Percentiles rank a stretch among this genome's conserved stretches.
Evolutionary conservation across 92 coral and sea anemone species (phyloP).

Genomic region (Palythoa heliodiscus): DNA sequence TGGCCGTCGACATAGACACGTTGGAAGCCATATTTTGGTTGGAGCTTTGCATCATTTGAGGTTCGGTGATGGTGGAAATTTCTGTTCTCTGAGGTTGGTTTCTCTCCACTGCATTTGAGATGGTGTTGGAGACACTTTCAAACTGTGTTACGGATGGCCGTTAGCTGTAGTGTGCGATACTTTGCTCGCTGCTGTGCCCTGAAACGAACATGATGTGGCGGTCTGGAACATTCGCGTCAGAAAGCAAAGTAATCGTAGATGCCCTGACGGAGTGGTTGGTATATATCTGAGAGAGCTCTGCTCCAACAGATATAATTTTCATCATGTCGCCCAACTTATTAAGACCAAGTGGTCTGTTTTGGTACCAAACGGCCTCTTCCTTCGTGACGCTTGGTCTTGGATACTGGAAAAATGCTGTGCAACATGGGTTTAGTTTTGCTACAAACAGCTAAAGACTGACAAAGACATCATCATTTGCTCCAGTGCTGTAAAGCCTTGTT

Average conservation of each 20-base stretch:
- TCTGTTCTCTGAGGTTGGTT: constrained; percentile 21
- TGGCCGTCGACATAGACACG: constrained; percentile 10
- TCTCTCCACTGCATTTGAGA: constrained; percentile 45
- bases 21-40: neutral
- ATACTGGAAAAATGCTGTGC: constrained; percentile 33
- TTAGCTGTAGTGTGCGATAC: constrained; percentile 44
- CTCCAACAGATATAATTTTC: constrained; percentile 40
- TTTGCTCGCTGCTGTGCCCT: constrained; percentile 53
- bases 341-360: constrained; percentile 1
- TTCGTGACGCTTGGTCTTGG: neutral
- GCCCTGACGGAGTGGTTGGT: constrained; percentile 55
- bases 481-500: constrained; percentile 49
- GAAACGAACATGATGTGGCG: constrained; percentile 50
- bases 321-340: neutral
- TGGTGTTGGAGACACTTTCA: constrained; percentile 43
- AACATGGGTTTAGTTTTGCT: constrained; percentile 38
- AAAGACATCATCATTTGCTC: constrained; percentile 37
- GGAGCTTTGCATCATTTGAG: neutral
- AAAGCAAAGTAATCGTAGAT: constrained; percentile 54
- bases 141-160: constrained; percentile 47
- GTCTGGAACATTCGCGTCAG: constrained; percentile 41
- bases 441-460: constrained; percentile 8
- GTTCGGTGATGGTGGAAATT: neutral
- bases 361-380: neutral
- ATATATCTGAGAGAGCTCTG: constrained; percentile 46